phyloP scores from a whole-genome alignment of 2,113 vertebrate genomes.

The Neomonachus schauinslandi region DNA sequence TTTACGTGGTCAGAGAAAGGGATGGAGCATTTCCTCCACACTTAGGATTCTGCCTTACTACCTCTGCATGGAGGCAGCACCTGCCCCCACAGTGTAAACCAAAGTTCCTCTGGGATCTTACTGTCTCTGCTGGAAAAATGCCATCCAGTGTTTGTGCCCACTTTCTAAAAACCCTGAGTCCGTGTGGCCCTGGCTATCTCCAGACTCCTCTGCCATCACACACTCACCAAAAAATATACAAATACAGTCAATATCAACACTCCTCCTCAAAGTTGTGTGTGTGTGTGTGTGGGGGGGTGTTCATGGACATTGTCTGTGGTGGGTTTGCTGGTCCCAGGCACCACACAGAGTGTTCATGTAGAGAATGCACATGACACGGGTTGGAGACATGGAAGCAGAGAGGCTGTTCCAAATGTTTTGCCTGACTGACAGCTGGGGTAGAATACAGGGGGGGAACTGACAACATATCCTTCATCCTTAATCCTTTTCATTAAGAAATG shows the following conservation, averaged over 20 bases:
- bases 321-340: background rate
- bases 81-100: background rate
- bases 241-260: background rate
- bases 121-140: background rate
- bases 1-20: background rate
- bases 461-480: background rate
- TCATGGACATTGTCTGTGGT: background rate
- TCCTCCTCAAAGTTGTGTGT: background rate
- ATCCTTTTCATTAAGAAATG: background rate
- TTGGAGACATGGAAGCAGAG: background rate
- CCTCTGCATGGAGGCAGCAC: background rate
- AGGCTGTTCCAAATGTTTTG: background rate
- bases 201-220: background rate
- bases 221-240: background rate
- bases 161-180: background rate
- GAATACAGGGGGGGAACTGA: background rate
- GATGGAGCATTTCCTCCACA: background rate
- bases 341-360: background rate
- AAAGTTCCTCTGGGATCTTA: background rate
- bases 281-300: accelerated
- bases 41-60: background rate
- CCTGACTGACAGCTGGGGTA: background rate
- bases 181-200: background rate
- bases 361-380: background rate
- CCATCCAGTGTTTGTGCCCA: background rate